These are phyloP conservation scores for Lepidothrix coronata DNA, from an alignment of 2,113 vertebrate species.

Conservation along the genomic window DNA sequence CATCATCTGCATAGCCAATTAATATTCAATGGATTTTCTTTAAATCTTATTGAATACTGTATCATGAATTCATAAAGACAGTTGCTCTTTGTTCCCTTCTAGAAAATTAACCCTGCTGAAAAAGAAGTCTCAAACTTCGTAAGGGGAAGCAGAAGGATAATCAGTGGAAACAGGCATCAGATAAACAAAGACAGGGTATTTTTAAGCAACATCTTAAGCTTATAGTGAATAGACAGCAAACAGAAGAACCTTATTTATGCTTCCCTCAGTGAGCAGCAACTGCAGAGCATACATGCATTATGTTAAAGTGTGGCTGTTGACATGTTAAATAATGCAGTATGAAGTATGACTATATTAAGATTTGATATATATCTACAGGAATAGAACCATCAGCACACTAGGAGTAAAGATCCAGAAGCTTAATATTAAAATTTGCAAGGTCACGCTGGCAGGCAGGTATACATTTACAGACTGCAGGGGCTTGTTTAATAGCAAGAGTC, in stretches of 20 bases:
- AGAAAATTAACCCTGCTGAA: background rate
- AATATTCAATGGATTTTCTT: background rate
- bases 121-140: background rate
- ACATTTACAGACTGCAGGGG: background rate
- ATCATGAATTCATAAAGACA: background rate
- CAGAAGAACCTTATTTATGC: background rate
- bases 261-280: background rate
- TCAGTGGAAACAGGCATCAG: accelerated
- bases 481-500: background rate
- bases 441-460: background rate
- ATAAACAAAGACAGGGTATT: background rate
- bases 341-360: background rate
- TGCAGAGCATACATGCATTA: background rate
- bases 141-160: background rate
- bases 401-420: background rate
- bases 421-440: background rate
- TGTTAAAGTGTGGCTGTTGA: accelerated
- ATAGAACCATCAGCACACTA: background rate
- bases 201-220: background rate
- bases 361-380: background rate
- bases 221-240: background rate
- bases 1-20: background rate
- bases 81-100: background rate
- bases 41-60: background rate
- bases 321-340: background rate